Evolutionary conservation across 2,113 vertebrate species (phyloP), one percentile per base, ranked within the genome.

Genomic region (Sinocyclocheilus anophthalmus): DNA sequence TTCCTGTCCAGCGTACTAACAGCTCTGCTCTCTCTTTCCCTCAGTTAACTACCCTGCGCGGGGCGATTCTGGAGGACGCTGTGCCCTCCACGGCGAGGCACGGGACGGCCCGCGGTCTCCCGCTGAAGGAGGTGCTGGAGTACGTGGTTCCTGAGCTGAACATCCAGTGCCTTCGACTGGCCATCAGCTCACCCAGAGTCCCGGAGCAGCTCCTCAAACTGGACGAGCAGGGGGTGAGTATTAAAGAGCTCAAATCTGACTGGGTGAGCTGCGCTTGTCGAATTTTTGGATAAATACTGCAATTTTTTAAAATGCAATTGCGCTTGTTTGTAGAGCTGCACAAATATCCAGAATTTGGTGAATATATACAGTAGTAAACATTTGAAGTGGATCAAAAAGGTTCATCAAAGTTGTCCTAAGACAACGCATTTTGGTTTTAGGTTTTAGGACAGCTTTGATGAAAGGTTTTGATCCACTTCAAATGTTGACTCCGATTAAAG

Each of bases 11-110:
- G 69, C 86, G 80, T 12, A 16, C 67, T 45, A 9, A 42, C 11
- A 3, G 14, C 26, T 14, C 30, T 4, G 53, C 55, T 57, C 5
- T 42, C 42, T 18, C 30, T 85, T n/a, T 85, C 16, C 48, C 22
- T 63, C 89, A 99, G 98, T 95, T 99, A 72, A 98, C 96, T 12
- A 99, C 98, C 0, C 95, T 99, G 53, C 94, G 98, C 81, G 98
- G 98, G 85, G 97, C 97, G n/a, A 97, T 99, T 90, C 92, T 98
- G 86, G 98, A 99, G 91, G 98, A 99, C 26, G 97, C 98, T 2
- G 95, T 99, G 39, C 97, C 98, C 45, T 98, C 98, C 84, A 98
- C 97, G 0, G 96, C 97, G 0, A 94, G 96, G 78, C 98, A 99
- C 0, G 98, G 98, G 84, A 98, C 96, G 0, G 96, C 98, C 9